Base-by-base conservation (phyloP, 2,888 invertebrate genomes). In the Selenia dentaria region DNA sequence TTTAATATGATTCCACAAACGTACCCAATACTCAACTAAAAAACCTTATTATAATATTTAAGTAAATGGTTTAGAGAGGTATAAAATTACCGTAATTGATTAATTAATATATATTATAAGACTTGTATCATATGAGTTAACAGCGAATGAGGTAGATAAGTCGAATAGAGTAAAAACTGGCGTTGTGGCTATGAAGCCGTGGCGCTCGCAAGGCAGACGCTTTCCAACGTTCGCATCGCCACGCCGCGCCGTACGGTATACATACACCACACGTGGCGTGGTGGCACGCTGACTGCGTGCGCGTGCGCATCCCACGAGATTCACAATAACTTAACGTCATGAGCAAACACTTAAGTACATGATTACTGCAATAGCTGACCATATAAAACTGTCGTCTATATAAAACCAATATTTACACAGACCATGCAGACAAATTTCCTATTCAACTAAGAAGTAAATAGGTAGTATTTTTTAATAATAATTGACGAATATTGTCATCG, bases 1-100 rank as follows among this genome's bases (percentile, higher is more conserved):
- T 89, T 83, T 90, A 88, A 83, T 88, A 83, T 81, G 77, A 83
- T 83, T 85, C 80, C 88, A 90, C 88, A 89, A 88, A 90, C 83
- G 79, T 86, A 85, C 83, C 87, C 88, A 80, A 74, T 84, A 87
- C 79, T 75, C 74, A 89, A 88, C 83, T 81, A 83, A 75, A 79
- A 37, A 83, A 77, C 76, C 83, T 79, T 87, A 87, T 67, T 57
- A 80, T 79, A 83, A 40, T 72, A 81, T 77, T 84, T 83, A 56
- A 45, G 83, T 86, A 22, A 72, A 48, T 56, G 48, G 43, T 51
- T 47, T 54, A 56, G 52, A 55, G 73, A 86, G 79, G 83, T 86
- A 86, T 82, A 86, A 85, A 86, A 86, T 87, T 86, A 88, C 83
- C 72, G 45, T 79, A 82, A 84, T 73, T 64, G 70, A 52, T 25